Conservation (phyloP, 2,888 invertebrate genomes). For the Quadroppia sp. region DNA sequence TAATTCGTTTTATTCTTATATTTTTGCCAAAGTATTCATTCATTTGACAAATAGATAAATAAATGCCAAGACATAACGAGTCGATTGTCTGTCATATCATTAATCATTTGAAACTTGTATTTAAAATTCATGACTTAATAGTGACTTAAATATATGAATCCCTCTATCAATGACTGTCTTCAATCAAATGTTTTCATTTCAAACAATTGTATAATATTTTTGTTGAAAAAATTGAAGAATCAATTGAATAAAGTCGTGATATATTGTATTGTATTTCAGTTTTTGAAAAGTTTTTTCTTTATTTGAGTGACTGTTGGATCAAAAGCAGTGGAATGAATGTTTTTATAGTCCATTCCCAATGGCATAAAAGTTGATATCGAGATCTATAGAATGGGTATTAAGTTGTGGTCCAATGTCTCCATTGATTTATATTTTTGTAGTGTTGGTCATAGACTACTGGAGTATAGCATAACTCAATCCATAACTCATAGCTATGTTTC, state of each 20-base stretch:
- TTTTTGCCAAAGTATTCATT: too few relatives aligned
- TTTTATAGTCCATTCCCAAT: slow-evolving; percentile 15
- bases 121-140: background rate
- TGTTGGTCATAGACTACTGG: slow-evolving; percentile 17
- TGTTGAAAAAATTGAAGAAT: background rate
- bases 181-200: background rate
- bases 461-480: slow-evolving; percentile 20
- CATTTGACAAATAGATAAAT: too few relatives aligned
- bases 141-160: too few relatives aligned
- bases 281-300: background rate
- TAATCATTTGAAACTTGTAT: background rate
- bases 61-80: too few relatives aligned
- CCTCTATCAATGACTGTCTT: too few relatives aligned
- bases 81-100: background rate
- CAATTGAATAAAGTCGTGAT: background rate
- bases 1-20: too few relatives aligned
- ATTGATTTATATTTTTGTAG: slow-evolving; percentile 27
- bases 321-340: background rate
- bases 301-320: background rate
- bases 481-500: slow-evolving; percentile 35
- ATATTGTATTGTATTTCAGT: background rate
- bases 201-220: slow-evolving; percentile 12
- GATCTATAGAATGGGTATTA: slow-evolving; percentile 30
- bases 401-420: background rate
- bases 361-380: slow-evolving; percentile 22